phyloP scores from a whole-genome alignment of 2,113 vertebrate genomes.

The Triplophysa dalaica region DNA sequence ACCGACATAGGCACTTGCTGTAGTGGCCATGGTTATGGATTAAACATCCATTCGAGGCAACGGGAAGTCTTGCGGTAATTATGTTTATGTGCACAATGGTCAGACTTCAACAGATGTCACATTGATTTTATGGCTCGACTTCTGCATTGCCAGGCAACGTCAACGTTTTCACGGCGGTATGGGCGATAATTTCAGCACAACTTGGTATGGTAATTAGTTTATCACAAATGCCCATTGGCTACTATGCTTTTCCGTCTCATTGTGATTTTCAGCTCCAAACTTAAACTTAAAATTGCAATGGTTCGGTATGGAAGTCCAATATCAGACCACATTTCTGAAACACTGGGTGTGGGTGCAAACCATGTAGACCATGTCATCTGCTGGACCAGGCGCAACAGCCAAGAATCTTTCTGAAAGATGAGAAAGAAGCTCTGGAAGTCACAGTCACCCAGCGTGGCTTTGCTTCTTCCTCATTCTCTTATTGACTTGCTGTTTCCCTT shows the following conservation, averaged over 20 bases:
- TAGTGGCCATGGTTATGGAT: constrained; percentile 45
- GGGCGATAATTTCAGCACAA: background rate
- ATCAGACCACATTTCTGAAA: constrained; percentile 1
- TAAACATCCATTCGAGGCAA: constrained; percentile 50
- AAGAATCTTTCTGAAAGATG: background rate
- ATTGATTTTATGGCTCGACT: constrained; percentile 25
- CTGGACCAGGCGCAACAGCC: background rate
- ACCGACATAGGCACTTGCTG: constrained; percentile 37
- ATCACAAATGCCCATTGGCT: background rate
- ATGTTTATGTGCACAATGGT: constrained; percentile 43
- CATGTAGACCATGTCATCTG: background rate
- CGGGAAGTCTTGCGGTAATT: constrained; percentile 50
- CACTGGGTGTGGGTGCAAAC: background rate
- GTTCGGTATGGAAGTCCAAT: background rate
- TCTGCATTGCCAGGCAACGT: constrained; percentile 36
- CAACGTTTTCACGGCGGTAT: background rate
- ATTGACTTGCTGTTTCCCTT: constrained; percentile 1
- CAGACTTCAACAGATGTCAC: constrained; percentile 25
- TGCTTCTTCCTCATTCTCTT: background rate
- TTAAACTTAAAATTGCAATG: background rate
- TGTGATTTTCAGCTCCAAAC: background rate
- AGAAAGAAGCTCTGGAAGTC: constrained; percentile 1
- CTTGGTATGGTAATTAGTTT: background rate
- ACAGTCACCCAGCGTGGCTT: constrained; percentile 12
- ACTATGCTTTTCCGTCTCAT: background rate